These are phyloP conservation scores for Xyrichtys novacula DNA, from an alignment of 2,797 vertebrate species.

Conservation along the genomic window DNA sequence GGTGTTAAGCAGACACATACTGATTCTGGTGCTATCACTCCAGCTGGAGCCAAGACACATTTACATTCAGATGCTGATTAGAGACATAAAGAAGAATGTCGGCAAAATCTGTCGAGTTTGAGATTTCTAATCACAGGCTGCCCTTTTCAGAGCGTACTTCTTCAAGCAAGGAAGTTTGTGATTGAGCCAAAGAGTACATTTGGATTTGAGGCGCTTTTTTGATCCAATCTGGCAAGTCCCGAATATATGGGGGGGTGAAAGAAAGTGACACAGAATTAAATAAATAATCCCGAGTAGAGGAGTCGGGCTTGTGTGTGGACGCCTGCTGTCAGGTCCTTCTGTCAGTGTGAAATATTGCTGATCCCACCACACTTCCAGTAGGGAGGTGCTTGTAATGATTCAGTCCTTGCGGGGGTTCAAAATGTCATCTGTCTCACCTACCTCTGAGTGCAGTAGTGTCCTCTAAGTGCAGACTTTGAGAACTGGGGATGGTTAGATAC, in stretches of 20 bases:
- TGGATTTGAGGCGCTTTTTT: slow-evolving; percentile 49
- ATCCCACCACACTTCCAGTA: slow-evolving; percentile 81
- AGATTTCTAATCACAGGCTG: slow-evolving; percentile 56
- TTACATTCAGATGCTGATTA: slow-evolving; percentile 77
- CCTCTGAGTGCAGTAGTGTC: slow-evolving; percentile 65
- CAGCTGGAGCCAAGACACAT: slow-evolving; percentile 67
- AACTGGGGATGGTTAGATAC: slow-evolving; percentile 1
- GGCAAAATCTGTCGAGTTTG: slow-evolving; percentile 50
- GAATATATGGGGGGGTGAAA: slow-evolving; percentile 26
- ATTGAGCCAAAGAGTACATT: slow-evolving; percentile 41
- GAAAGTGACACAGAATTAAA: slow-evolving; percentile 37
- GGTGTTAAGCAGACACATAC: slow-evolving; percentile 74
- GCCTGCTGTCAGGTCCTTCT: slow-evolving; percentile 85
- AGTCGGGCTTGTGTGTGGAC: slow-evolving; percentile 63
- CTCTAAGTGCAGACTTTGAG: slow-evolving; percentile 51
- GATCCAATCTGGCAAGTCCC: slow-evolving; percentile 62
- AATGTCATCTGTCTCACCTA: slow-evolving; percentile 81
- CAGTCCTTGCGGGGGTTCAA: slow-evolving; percentile 81
- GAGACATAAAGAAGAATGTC: slow-evolving; percentile 70
- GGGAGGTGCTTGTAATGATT: slow-evolving; percentile 83
- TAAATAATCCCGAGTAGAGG: slow-evolving; percentile 59
- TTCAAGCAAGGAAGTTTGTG: slow-evolving; percentile 39
- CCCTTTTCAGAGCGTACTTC: slow-evolving; percentile 15
- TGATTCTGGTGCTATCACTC: slow-evolving; percentile 70
- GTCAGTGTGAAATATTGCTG: slow-evolving; percentile 87